phyloP scores from a whole-genome alignment of 2,113 vertebrate species.

The Ginglymostoma cirratum region DNA sequence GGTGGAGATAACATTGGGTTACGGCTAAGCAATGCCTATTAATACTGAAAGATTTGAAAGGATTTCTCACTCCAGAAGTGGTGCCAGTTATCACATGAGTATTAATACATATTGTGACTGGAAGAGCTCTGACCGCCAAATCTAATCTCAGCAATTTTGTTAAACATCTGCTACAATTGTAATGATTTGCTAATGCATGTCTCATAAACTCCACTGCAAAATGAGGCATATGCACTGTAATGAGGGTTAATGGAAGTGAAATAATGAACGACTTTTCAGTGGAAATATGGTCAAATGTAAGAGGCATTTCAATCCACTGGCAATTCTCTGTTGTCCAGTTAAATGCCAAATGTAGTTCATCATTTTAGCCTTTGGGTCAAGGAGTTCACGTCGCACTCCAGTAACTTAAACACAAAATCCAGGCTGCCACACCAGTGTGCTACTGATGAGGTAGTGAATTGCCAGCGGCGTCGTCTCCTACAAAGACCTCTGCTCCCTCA shows the following conservation, averaged over 20 bases:
- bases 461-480: not conserved
- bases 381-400: not conserved
- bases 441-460: not conserved
- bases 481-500: too few species aligned
- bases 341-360: not conserved
- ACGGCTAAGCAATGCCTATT: not conserved
- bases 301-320: not conserved
- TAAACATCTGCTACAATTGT: slow-evolving; percentile 26
- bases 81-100: not conserved
- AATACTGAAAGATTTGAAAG: slow-evolving; percentile 21
- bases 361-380: not conserved
- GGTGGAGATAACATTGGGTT: not conserved
- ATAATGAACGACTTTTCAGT: slow-evolving; percentile 10
- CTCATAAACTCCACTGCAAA: slow-evolving; percentile 5
- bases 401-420: not conserved
- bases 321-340: not conserved
- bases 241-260: slow-evolving; percentile 25
- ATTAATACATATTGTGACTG: slow-evolving; percentile 17
- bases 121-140: not conserved
- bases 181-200: not conserved
- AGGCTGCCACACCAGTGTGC: not conserved
- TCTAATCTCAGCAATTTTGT: slow-evolving; percentile 33
- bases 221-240: slow-evolving; percentile 12
- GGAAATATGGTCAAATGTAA: not conserved
- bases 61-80: not conserved